These are phyloP conservation scores for Apamea anceps DNA, from an alignment of 2,888 invertebrate genomes.

Conservation along the genomic window DNA sequence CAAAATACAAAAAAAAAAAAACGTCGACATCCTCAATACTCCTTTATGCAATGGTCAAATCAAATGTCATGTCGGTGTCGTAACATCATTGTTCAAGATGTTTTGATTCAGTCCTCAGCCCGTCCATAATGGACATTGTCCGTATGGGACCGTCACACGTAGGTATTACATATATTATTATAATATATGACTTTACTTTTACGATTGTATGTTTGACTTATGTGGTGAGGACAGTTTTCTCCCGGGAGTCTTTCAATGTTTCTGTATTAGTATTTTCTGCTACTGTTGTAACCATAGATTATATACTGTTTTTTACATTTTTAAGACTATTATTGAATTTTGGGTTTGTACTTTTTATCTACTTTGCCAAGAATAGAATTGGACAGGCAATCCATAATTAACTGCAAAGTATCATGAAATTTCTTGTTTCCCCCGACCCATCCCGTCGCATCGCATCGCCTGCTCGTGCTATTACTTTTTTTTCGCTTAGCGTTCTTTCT, in stretches of 20 bases:
- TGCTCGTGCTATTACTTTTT: neutral
- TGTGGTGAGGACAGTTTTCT: slow-evolving; percentile 4
- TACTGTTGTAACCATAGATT: neutral
- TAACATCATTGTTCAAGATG: slow-evolving; percentile 58
- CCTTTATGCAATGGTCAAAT: slow-evolving; percentile 37
- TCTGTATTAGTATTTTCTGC: neutral
- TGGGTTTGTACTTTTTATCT: neutral
- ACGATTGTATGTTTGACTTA: slow-evolving; percentile 33
- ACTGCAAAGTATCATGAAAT: neutral
- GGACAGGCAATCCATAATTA: neutral
- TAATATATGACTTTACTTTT: slow-evolving; percentile 57
- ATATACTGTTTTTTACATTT: too few species aligned
- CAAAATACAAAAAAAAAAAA: slow-evolving; percentile 14
- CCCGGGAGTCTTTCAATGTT: neutral
- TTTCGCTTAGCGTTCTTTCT: neutral
- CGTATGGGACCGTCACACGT: slow-evolving; percentile 56
- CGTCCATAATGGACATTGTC: slow-evolving; percentile 63
- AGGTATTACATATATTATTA: slow-evolving; percentile 55
- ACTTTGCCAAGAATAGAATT: neutral
- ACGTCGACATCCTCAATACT: slow-evolving; percentile 30
- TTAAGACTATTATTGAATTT: neutral
- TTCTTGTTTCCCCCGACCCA: too few species aligned
- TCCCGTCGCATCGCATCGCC: neutral
- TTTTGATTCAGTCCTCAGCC: slow-evolving; percentile 50
- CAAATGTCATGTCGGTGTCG: slow-evolving; percentile 36